phyloP scores from a whole-genome alignment of 2,888 invertebrate genomes.

The Lumbricus terrestris region DNA sequence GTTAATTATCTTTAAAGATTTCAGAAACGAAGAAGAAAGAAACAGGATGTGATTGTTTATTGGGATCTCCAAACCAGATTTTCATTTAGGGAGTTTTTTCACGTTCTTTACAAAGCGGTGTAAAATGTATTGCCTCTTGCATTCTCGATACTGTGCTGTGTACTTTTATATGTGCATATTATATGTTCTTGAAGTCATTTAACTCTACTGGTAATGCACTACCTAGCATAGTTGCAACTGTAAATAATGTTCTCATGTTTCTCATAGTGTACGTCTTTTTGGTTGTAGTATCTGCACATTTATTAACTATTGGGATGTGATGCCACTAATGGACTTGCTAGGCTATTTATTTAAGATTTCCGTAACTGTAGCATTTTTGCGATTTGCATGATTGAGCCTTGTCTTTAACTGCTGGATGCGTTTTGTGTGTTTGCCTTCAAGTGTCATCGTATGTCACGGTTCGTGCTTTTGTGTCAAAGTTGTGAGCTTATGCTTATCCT shows the following conservation, averaged over 20 bases:
- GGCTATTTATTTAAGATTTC: not conserved
- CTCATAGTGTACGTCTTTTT: not conserved
- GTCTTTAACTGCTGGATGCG: no score
- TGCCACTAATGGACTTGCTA: not conserved
- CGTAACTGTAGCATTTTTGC: no score
- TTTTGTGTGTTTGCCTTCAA: no score
- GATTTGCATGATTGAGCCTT: no score
- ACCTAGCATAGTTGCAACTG: not conserved
- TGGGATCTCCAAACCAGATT: not conserved
- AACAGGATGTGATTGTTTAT: not conserved
- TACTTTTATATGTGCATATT: not conserved
- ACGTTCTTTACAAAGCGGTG: not conserved
- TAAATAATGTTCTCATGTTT: conserved; percentile 3
- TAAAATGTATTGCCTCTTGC: not conserved
- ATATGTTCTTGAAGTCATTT: not conserved
- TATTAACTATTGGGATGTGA: not conserved
- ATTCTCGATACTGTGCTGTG: not conserved
- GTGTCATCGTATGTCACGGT: no score
- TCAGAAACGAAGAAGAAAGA: not conserved
- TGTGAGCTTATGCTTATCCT: not conserved
- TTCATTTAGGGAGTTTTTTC: not conserved
- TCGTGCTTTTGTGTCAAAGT: no score
- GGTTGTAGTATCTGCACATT: not conserved
- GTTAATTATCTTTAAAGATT: not conserved
- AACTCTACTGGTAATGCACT: not conserved